Evolutionary conservation across 2,888 invertebrate species (phyloP), one percentile per base, ranked within the genome.

Genomic region (Tinea trinotella): DNA sequence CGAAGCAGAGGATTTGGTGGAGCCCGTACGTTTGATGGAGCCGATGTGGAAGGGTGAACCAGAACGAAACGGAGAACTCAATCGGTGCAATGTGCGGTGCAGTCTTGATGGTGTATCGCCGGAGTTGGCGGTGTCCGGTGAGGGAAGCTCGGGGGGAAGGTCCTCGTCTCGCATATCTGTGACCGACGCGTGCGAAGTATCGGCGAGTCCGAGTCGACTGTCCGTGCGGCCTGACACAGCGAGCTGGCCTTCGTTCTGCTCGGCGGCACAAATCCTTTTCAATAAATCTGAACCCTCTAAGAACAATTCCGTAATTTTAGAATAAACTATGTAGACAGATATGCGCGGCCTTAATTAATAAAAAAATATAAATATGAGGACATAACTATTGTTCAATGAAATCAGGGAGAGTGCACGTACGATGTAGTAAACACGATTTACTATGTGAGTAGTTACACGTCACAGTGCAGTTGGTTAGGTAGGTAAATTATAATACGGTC

Each of bases 11-110:
- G 81, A 79, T 63, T 79, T 82, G 59, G 66, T 68, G 64, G 81
- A 81, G 63, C 76, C 74, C 66, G 76, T 67, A 64, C 82, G 83
- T 70, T 76, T 78, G 71, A 76, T 68, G 70, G 83, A 69, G 62
- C 76, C 80, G 70, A 85, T 74, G 74, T 85, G 83, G 80, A 85
- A 85, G 77, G 83, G 81, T 76, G 86, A 82, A 63, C 75, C 76
- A 72, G 77, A 74, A 65, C 84, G 83, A 74, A 87, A 85, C 68
- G 86, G 83, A 61, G 83, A 73, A 62, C 85, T 78, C 56, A 87
- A 74, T 71, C 85, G 68, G 69, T 76, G 77, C 62, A 87, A 75
- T 64, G 83, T 83, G 63, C 81, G 83, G 60, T 79, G 81, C 61
- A 87, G 75, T 60, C 83, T 83, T 62, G 84, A 82, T 59, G 78